A percentile compares a stretch with the other conserved stretches of the same genome.
Evolutionary conservation across 1,140 invertebrate species (phyloP).

Genomic region (Tetramorium simillimum): DNA sequence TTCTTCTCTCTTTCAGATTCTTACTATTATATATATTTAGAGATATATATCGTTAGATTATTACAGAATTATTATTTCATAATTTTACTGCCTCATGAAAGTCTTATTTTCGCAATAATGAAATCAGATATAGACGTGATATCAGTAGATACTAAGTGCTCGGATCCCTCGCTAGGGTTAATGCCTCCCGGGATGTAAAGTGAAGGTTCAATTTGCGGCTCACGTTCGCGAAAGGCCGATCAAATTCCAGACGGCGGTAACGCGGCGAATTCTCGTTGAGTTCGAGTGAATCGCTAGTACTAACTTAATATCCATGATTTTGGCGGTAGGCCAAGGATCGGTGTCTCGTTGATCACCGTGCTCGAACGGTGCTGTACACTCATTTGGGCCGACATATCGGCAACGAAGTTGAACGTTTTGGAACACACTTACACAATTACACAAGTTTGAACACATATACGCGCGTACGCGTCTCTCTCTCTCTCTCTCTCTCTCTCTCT

Average conservation of each 20-base stretch:
- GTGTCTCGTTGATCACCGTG: slow-evolving; percentile 37
- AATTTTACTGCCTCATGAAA: not conserved
- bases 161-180: slow-evolving; percentile 6
- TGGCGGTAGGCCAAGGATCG: slow-evolving; percentile 39
- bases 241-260: slow-evolving; percentile 41
- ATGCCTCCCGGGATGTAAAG: slow-evolving; percentile 12
- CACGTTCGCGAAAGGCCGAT: slow-evolving; percentile 29
- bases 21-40: not conserved
- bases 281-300: slow-evolving; percentile 22
- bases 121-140: not conserved
- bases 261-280: slow-evolving; percentile 12
- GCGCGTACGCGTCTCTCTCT: not conserved
- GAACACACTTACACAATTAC: too few relatives aligned
- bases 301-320: slow-evolving; percentile 48
- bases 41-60: not conserved
- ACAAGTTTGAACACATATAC: not conserved
- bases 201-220: slow-evolving; percentile 21
- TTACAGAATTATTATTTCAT: not conserved
- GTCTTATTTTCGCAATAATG: not conserved
- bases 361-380: slow-evolving; percentile 24
- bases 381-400: slow-evolving; percentile 43
- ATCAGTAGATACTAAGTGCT: not conserved
- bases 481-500: too few relatives aligned
- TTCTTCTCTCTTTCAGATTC: not conserved
- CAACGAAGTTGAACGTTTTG: slow-evolving; percentile 46